Evolutionary conservation across 92 coral and sea anemone species (phyloP).

Genomic region (Diadumene lineata): DNA sequence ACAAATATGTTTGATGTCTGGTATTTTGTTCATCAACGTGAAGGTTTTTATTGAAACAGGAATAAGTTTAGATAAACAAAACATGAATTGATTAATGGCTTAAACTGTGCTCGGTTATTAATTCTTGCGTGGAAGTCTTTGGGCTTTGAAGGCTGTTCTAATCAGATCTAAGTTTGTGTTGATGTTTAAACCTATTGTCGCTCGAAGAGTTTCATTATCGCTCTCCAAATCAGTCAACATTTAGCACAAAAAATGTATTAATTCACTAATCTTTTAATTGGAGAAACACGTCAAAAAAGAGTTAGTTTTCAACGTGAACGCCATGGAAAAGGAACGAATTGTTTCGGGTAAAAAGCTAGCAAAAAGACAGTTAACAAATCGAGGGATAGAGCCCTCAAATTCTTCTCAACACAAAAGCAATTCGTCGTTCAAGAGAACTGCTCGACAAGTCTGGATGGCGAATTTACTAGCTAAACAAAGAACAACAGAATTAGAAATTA

Average conservation of each 20-base stretch:
- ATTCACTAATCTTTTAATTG: not conserved
- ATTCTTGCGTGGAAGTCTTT: not conserved
- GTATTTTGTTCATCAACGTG: not conserved
- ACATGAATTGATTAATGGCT: not conserved
- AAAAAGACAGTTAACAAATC: not conserved
- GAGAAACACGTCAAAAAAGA: not conserved
- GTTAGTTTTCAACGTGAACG: not conserved
- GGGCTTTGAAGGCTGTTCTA: not conserved
- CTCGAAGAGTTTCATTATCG: not conserved
- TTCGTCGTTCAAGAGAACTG: conserved; percentile 39
- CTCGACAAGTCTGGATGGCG: conserved; percentile 71
- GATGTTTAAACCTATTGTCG: too few relatives aligned
- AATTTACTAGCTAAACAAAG: conserved; percentile 45
- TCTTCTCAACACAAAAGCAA: not conserved
- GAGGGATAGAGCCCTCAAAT: not conserved
- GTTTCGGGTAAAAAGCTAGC: not conserved
- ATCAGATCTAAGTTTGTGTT: not conserved
- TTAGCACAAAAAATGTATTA: not conserved
- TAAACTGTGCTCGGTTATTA: not conserved
- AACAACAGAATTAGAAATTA: not conserved
- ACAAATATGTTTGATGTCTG: conserved; percentile 7
- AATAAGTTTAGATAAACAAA: conserved; percentile 7
- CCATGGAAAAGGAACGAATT: not conserved
- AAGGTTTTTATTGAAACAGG: conserved; percentile 21
- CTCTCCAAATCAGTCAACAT: not conserved